These are phyloP conservation scores for Micromussa lordhowensis DNA, from an alignment of 92 coral and sea anemone genomes.

Conservation along the genomic window DNA sequence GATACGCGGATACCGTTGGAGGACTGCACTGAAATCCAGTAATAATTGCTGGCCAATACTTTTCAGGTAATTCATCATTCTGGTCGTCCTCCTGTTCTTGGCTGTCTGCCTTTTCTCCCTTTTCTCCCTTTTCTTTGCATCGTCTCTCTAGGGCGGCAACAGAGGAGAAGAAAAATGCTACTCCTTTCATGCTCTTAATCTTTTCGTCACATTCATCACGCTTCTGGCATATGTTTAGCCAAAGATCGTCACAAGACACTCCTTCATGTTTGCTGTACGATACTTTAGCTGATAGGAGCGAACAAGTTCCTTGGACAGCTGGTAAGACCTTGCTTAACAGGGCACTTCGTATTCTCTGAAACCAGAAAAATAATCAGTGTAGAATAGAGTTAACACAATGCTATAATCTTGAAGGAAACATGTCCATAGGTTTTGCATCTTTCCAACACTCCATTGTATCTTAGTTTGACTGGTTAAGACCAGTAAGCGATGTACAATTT, in stretches of 20 bases:
- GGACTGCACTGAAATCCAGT: too few relatives aligned
- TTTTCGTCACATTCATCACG: background rate
- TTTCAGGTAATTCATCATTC: background rate
- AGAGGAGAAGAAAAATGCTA: conserved; percentile 21
- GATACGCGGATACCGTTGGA: too few relatives aligned
- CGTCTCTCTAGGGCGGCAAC: background rate
- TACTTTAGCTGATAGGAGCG: too few relatives aligned
- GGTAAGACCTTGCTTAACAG: conserved; percentile 10
- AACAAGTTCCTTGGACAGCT: too few relatives aligned
- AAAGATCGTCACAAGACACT: too few relatives aligned
- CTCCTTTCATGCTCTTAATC: background rate
- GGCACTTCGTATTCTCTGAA: background rate
- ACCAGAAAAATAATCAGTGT: background rate
- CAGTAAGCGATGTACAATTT: too few relatives aligned
- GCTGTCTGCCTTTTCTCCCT: background rate
- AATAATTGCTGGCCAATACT: conserved; percentile 11
- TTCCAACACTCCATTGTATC: too few relatives aligned
- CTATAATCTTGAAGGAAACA: too few relatives aligned
- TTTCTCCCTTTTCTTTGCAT: background rate
- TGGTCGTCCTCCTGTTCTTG: background rate
- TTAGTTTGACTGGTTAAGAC: too few relatives aligned
- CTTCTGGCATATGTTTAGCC: too few relatives aligned
- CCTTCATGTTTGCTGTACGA: too few relatives aligned
- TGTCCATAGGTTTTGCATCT: too few relatives aligned
- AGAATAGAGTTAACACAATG: background rate